These are phyloP conservation scores for Silurus aristotelis DNA, from an alignment of 2,797 vertebrate species.

Conservation along the genomic window DNA sequence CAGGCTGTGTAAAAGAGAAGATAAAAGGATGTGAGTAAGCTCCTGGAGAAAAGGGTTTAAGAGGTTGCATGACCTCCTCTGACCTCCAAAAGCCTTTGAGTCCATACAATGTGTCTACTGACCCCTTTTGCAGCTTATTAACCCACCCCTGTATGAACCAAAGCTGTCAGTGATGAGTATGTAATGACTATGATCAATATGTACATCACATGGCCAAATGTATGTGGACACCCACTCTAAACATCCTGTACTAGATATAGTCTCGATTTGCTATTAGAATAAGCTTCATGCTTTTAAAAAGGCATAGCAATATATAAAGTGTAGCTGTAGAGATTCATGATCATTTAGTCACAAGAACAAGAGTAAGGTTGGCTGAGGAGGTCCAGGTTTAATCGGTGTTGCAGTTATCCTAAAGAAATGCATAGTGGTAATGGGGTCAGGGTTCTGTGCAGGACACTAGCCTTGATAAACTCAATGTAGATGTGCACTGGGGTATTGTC, in stretches of 20 bases:
- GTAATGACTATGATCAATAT: background rate
- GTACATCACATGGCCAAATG: background rate
- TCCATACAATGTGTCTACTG: background rate
- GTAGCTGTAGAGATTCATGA: background rate
- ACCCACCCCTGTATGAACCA: background rate
- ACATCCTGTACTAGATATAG: background rate
- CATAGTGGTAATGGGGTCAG: background rate
- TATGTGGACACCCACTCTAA: background rate
- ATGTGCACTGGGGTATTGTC: background rate
- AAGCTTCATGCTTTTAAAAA: background rate
- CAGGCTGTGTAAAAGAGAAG: background rate
- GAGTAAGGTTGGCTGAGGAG: too few relatives aligned
- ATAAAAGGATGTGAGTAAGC: background rate
- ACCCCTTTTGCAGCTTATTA: background rate
- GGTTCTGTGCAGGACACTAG: background rate
- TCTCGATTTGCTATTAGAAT: background rate
- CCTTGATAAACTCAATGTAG: background rate
- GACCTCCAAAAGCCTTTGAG: background rate
- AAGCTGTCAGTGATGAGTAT: background rate
- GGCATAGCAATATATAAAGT: background rate
- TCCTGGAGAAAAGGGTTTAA: background rate
- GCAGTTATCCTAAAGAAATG: background rate
- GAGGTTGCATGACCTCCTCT: background rate
- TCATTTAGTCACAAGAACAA: background rate
- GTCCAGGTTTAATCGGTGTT: background rate